phyloP scores from a whole-genome alignment of 2,888 invertebrate genomes.

The Pristionchus exspectatus region DNA sequence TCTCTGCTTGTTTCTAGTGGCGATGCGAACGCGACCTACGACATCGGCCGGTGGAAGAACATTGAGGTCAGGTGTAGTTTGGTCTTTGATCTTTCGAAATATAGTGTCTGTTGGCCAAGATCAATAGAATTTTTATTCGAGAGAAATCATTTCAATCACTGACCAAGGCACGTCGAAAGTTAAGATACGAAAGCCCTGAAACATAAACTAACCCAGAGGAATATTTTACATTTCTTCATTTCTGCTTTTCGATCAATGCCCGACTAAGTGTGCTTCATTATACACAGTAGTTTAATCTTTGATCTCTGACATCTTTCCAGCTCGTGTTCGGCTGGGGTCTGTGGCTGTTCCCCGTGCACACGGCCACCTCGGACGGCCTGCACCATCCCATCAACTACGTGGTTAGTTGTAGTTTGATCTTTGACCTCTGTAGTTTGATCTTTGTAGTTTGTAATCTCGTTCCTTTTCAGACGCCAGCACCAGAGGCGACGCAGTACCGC shows the following conservation, averaged over 20 bases:
- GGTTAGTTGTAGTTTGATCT: neutral
- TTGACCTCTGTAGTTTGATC: neutral
- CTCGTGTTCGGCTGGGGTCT: conserved; percentile 42
- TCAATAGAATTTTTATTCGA: too few species aligned
- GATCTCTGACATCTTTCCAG: neutral
- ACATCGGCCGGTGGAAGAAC: conserved; percentile 48
- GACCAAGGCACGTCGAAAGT: too few species aligned
- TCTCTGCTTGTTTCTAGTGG: conserved; percentile 8
- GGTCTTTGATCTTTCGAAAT: neutral
- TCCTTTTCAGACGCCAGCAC: neutral
- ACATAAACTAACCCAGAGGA: too few species aligned
- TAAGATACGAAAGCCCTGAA: too few species aligned
- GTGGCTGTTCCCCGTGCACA: conserved; percentile 16
- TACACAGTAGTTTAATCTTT: neutral
- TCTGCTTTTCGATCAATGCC: too few species aligned
- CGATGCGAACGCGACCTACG: conserved; percentile 38
- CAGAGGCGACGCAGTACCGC: conserved; percentile 1
- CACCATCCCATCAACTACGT: conserved; percentile 51
- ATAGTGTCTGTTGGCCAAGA: too few species aligned
- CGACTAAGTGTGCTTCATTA: too few species aligned
- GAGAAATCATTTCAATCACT: too few species aligned
- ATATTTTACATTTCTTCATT: neutral
- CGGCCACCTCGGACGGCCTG: conserved; percentile 12
- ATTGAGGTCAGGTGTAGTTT: conserved; percentile 4
- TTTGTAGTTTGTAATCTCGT: neutral